Percentiles rank a stretch among this genome's conserved stretches.
These are phyloP conservation scores for Malaclemys terrapin DNA, from an alignment of 2,113 vertebrate species.

Conservation along the genomic window DNA sequence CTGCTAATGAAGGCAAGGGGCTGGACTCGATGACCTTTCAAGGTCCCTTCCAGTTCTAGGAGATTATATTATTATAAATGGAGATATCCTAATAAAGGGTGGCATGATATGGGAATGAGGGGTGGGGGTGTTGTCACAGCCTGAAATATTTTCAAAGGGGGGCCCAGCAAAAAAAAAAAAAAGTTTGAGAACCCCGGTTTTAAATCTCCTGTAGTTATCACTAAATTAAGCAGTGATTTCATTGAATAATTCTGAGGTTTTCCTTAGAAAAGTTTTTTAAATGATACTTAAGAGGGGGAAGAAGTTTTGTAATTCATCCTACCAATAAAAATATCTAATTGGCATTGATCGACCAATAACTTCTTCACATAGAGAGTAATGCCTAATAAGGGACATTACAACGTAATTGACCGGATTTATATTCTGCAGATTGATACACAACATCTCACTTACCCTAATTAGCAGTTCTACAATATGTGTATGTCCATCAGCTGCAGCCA, in stretches of 20 bases:
- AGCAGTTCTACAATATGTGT: constrained; percentile 89
- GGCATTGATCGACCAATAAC: background rate
- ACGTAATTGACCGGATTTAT: background rate
- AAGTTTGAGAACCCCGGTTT: background rate
- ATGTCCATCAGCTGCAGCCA: constrained; percentile 93
- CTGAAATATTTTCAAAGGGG: background rate
- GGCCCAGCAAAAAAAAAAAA: too few species aligned
- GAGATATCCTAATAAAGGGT: too few species aligned
- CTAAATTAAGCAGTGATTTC: background rate
- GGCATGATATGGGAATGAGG: background rate
- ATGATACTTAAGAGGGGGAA: background rate
- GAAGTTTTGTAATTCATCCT: background rate
- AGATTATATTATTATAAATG: too few species aligned
- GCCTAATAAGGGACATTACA: background rate
- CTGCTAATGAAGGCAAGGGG: too few species aligned
- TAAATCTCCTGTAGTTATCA: background rate
- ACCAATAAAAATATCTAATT: background rate
- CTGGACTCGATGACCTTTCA: too few species aligned
- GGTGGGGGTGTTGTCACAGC: background rate
- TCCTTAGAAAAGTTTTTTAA: background rate
- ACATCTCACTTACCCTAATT: constrained; percentile 80
- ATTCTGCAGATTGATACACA: background rate
- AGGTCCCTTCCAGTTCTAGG: too few species aligned
- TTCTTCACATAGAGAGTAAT: background rate
- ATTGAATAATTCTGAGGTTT: background rate